Base-by-base conservation (phyloP, 2,888 invertebrate species). In the Synergus japonicus region DNA sequence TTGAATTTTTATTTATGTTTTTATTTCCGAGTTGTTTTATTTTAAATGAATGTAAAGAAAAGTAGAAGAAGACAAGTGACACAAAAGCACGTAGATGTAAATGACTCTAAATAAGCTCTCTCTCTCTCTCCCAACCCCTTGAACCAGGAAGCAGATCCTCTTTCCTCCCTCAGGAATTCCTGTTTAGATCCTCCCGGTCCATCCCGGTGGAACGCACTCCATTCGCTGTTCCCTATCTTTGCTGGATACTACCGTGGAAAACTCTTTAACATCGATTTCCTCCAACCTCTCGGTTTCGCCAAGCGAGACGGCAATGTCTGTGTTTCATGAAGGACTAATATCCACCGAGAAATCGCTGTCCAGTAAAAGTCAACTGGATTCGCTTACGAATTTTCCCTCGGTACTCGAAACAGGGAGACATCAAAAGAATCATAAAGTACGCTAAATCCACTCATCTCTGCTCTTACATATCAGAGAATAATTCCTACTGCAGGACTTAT, bases 1-100 rank as follows among this genome's bases (percentile, higher is more conserved):
- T 43, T 41, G 9, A 9, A 44, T 67, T 22, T 9, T 66, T 66
- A 10, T 49, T 29, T 44, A 44, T 18, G 7, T 18, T 69, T 69
- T 29, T 29, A 69, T 49, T 54, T 46, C 13, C 4, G 4, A n/a
- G 7, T 49, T 29, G 37, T 49, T 54, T 9, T n/a, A 37, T 49
- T 73, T 49, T 29, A 29, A 69, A 73, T 46, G 22, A 22, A 46
- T 46, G 1, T 41, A 22, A 60, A 60, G n/a, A 60, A 22, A 22
- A 67, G 37, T 49, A 73, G 9, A 54, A 69, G n/a, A 67, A 46
- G 37, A 29, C 49, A 49, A 22, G 69, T 73, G 49, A 54, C 69
- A 54, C 37, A 22, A 80, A 79, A 81, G 86, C 81, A 83, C 82
- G 84, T 84, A 82, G 83, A 86, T 85, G 83, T 86, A 86, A 87